A percentile compares a stretch with the other conserved stretches of the same genome.
Conservation (phyloP, 2,113 vertebrate species). For the Anoura caudifer region DNA sequence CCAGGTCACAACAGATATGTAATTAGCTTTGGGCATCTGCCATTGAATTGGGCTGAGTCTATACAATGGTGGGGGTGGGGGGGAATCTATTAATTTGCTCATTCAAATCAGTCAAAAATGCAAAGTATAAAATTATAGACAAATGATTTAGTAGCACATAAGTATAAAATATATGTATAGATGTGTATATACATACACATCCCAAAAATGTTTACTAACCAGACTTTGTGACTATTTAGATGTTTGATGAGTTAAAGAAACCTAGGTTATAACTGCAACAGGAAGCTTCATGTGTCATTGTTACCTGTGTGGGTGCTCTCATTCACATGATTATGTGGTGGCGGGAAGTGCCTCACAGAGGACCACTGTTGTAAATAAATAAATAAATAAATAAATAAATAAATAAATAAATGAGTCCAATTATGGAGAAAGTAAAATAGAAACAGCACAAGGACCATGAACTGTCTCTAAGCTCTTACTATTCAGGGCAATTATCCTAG, state of each 20-base stretch:
- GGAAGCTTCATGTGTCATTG: not conserved
- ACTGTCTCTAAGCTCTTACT: not conserved
- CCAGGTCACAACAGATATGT: not conserved
- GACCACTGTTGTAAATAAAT: not conserved
- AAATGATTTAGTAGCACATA: not conserved
- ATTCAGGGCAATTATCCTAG: not conserved
- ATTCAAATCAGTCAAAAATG: slow-evolving; percentile 19
- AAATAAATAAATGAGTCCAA: not conserved
- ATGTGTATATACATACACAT: not conserved
- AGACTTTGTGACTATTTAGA: not conserved
- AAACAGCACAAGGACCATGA: not conserved
- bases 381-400: not conserved
- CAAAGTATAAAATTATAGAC: not conserved
- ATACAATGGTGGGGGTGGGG: not conserved
- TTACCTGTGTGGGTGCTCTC: not conserved
- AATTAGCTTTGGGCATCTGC: slow-evolving; percentile 15
- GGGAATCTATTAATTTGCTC: not conserved
- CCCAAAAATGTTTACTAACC: not conserved
- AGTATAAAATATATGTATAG: not conserved
- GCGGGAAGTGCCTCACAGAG: not conserved
- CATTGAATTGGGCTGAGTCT: not conserved
- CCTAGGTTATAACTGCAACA: not conserved
- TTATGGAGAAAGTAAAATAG: slow-evolving; percentile 7
- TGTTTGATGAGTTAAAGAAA: not conserved
- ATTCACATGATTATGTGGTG: not conserved